Base-by-base conservation (phyloP, 2,888 invertebrate species). In the Drosophila longiperda region DNA sequence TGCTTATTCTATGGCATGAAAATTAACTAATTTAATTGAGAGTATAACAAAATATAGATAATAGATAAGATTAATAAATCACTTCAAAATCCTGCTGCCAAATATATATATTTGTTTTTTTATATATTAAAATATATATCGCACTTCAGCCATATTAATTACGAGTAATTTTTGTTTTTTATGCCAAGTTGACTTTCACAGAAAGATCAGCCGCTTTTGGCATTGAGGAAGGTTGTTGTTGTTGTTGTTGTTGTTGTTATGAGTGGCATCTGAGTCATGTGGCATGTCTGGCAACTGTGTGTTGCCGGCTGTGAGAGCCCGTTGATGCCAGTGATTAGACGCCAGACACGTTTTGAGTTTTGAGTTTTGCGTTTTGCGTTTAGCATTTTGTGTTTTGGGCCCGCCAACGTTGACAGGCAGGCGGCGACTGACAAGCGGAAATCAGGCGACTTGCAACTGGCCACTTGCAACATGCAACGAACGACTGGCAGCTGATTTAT, bases 361-460 rank as follows among this genome's bases (percentile, higher is more conserved):
- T 78, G 60, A 33, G 55, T 63, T 65, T 65, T 69, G 55, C 64
- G 45, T 69, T 63, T 75, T 75, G 53, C 50, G 49, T 59, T 71
- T 23, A 23, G 58, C 62, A 42, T 73, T 66, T 78, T 76, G 52
- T 48, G 53, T 62, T 63, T 29, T 58, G 72, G 58, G 89, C 72
- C 84, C 84, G 87, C 87, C 89, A 87, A 79, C 87, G 85, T 84
- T 82, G 85, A 84, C 89, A 84, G 78, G 53, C 87, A 82, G 80
- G 36, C 67, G 49, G 75, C 40, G 48, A 81, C 52, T 57, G 66
- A 49, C 59, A 55, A 55, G 76, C 38, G 73, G 52, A 57, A 78
- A 59, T 64, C 60, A 32, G 52, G 42, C 45, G 57, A 67, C 50
- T 20, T 52, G 52, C 33, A 5, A 2, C 48, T 42, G 20, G 29